Evolutionary conservation across 1,140 invertebrate species (phyloP).

Genomic region (Ceratosolen fusciceps): DNA sequence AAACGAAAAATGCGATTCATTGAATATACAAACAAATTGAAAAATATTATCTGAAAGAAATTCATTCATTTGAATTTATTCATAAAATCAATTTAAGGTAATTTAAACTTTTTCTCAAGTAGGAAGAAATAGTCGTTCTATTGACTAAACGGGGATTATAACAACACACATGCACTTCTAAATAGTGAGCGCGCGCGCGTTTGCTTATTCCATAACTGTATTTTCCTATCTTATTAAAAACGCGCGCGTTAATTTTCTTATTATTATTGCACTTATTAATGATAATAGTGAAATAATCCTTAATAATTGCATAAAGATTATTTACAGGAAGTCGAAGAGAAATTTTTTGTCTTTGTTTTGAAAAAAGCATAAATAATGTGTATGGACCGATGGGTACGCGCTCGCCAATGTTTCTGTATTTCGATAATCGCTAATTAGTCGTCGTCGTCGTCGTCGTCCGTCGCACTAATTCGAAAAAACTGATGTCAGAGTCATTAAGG

Average conservation of each 20-base stretch:
- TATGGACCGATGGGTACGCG: background rate
- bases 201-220: too few species aligned
- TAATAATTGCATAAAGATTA: background rate
- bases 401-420: conserved; percentile 5
- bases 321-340: background rate
- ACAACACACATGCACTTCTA: too few species aligned
- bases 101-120: background rate
- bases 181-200: too few species aligned
- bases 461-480: background rate
- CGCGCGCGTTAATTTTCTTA: too few species aligned
- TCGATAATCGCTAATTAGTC: background rate
- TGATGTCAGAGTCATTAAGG: background rate
- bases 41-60: conserved; percentile 3
- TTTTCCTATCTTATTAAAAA: too few species aligned
- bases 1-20: background rate
- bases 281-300: background rate
- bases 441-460: too few species aligned
- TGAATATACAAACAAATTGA: background rate
- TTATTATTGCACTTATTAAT: too few species aligned
- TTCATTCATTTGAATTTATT: background rate
- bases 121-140: background rate
- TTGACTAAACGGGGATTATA: too few species aligned
- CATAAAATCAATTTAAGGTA: background rate
- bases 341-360: background rate
- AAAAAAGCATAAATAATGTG: background rate